Evolutionary conservation across 2,888 invertebrate species (phyloP).

Genomic region (Pyrrhosoma nymphula): DNA sequence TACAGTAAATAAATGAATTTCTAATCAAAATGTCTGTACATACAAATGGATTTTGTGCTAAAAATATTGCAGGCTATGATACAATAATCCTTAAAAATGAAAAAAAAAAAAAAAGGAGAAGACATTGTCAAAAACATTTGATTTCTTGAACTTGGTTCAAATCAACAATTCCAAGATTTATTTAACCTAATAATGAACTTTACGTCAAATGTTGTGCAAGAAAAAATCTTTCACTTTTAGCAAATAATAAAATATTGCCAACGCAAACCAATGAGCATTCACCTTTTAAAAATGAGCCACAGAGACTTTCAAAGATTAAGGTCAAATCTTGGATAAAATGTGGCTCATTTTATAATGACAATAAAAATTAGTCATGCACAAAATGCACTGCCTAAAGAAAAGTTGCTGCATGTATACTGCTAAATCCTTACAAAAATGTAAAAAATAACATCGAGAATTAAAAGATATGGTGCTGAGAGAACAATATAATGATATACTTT

Average conservation of each 20-base stretch:
- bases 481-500: constrained; percentile 22
- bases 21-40: constrained; percentile 55
- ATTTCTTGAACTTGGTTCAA: constrained; percentile 23
- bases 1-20: constrained; percentile 45
- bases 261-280: constrained; percentile 12
- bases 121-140: neutral
- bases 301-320: constrained; percentile 29
- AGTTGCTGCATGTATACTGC: neutral
- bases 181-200: constrained; percentile 23
- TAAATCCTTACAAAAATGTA: constrained; percentile 17
- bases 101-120: neutral
- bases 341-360: neutral
- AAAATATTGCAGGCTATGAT: constrained; percentile 65
- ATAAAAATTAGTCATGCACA: constrained; percentile 6
- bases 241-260: constrained; percentile 35
- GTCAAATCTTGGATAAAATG: constrained; percentile 54
- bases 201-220: constrained; percentile 13
- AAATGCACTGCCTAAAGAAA: neutral
- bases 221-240: constrained; percentile 5
- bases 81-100: constrained; percentile 59
- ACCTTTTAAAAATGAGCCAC: constrained; percentile 30
- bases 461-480: neutral
- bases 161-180: neutral
- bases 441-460: neutral
- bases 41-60: constrained; percentile 65